Evolutionary conservation across 2,888 invertebrate species (phyloP).

Genomic region (Erannis defoliaria): DNA sequence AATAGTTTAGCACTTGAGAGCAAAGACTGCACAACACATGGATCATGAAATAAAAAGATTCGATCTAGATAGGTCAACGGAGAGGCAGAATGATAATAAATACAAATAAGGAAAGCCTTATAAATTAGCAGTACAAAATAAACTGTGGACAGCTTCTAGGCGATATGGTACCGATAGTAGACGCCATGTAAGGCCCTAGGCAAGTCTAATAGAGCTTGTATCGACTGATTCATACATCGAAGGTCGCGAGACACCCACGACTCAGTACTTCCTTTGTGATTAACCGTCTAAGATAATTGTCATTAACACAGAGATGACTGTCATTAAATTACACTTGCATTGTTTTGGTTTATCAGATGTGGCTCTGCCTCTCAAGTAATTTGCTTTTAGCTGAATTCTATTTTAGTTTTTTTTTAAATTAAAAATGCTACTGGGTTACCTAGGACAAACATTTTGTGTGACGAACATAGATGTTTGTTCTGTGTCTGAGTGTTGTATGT

Average conservation of each 20-base stretch:
- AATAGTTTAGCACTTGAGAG: neutral
- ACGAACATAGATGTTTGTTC: too few relatives aligned
- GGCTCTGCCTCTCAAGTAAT: conserved; percentile 7
- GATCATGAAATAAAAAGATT: neutral
- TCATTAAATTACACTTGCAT: conserved; percentile 20
- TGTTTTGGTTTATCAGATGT: conserved; percentile 15
- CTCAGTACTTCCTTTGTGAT: conserved; percentile 40
- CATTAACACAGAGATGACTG: conserved; percentile 18
- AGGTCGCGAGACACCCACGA: conserved; percentile 45
- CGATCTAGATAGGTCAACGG: conserved; percentile 6
- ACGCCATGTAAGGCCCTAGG: conserved; percentile 42
- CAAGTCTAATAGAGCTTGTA: conserved; percentile 25
- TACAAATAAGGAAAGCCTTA: conserved; percentile 16
- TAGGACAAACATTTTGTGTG: neutral
- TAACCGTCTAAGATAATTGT: conserved; percentile 27
- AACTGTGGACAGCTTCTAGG: conserved; percentile 17
- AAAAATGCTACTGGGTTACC: too few relatives aligned
- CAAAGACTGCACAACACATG: neutral
- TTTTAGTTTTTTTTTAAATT: too few relatives aligned
- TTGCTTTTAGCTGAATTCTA: conserved; percentile 9
- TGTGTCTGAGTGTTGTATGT: too few relatives aligned
- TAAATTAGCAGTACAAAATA: conserved; percentile 13
- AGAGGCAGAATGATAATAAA: conserved; percentile 10
- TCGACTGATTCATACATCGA: conserved; percentile 47
- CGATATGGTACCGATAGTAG: conserved; percentile 26